Percentiles rank a stretch among this genome's conserved stretches.
Conservation (phyloP, 1,140 invertebrate species). For the Bombus soroeensis region DNA sequence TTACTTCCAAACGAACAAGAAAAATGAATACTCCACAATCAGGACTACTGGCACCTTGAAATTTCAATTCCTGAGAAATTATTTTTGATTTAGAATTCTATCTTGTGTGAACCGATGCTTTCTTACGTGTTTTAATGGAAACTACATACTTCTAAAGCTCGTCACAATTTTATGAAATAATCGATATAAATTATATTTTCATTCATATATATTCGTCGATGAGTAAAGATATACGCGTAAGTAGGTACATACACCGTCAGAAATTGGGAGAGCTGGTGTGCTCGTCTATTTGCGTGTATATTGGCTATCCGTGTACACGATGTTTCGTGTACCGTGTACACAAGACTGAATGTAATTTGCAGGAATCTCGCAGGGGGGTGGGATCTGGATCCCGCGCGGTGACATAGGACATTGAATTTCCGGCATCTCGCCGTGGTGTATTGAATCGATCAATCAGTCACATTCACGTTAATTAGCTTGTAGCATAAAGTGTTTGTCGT, state of each 20-base stretch:
- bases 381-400: slow-evolving; percentile 16
- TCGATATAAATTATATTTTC: background rate
- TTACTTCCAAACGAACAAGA: background rate
- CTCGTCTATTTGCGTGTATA: background rate
- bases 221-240: background rate
- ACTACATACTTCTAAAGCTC: background rate
- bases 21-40: background rate
- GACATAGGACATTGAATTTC: slow-evolving; percentile 54
- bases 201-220: background rate
- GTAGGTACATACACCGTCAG: background rate
- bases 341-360: slow-evolving; percentile 43
- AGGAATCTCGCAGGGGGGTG: slow-evolving; percentile 9
- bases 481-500: slow-evolving; percentile 21
- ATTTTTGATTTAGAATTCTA: background rate
- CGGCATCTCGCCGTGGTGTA: slow-evolving; percentile 34
- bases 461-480: slow-evolving; percentile 42
- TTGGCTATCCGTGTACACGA: slow-evolving; percentile 3
- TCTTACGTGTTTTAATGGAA: background rate
- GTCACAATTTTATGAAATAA: too few species aligned
- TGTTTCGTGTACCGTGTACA: slow-evolving; percentile 29
- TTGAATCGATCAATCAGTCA: slow-evolving; percentile 53
- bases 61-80: background rate
- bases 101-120: too few species aligned
- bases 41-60: background rate
- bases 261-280: background rate